Evolutionary conservation across 2,888 invertebrate genomes (phyloP).

Genomic region (Candidula unifasciata): DNA sequence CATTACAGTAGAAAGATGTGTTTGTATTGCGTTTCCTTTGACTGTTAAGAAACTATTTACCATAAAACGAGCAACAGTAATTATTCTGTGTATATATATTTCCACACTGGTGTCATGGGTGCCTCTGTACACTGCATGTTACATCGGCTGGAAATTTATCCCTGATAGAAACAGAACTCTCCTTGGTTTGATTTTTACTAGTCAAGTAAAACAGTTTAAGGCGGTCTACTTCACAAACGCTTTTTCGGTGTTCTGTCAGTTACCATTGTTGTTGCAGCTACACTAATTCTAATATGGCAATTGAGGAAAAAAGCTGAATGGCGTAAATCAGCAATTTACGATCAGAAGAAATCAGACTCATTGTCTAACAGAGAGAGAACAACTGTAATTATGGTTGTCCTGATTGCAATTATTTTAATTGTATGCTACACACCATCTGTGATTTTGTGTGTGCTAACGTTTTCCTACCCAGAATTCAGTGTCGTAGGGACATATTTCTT

Average conservation of each 20-base stretch:
- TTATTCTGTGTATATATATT: not conserved
- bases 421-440: too few relatives aligned
- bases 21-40: constrained; percentile 15
- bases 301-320: too few relatives aligned
- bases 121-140: not conserved
- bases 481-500: too few relatives aligned
- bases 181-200: not conserved
- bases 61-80: not conserved
- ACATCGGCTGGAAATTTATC: not conserved
- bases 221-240: not conserved
- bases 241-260: too few relatives aligned
- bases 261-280: too few relatives aligned
- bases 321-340: not conserved
- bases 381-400: too few relatives aligned
- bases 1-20: constrained; percentile 21
- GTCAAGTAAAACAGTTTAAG: not conserved
- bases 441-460: too few relatives aligned
- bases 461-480: too few relatives aligned
- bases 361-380: too few relatives aligned
- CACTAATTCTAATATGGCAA: too few relatives aligned
- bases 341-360: too few relatives aligned
- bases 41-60: constrained; percentile 9
- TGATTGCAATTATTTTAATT: too few relatives aligned
- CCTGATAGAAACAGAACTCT: not conserved
- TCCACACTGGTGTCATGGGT: not conserved